Percentiles rank a stretch among this genome's conserved stretches.
Conservation (phyloP, 2,888 invertebrate species). For the Synergus umbraculus region DNA sequence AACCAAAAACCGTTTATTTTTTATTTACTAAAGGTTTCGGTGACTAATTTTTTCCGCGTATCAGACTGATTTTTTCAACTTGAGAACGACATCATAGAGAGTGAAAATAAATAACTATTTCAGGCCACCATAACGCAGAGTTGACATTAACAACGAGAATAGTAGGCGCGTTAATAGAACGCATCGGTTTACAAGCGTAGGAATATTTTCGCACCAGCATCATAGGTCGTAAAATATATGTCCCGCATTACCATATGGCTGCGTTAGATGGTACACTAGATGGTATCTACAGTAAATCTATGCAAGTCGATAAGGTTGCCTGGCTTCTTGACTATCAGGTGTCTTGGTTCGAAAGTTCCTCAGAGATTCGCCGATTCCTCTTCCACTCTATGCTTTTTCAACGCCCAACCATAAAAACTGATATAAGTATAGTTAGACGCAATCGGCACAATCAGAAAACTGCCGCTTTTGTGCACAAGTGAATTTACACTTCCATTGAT, state of each 20-base stretch:
- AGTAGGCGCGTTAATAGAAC: constrained; percentile 30
- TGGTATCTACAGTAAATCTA: constrained; percentile 49
- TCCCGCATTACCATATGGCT: constrained; percentile 49
- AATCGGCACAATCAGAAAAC: constrained; percentile 24
- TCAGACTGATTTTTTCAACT: constrained; percentile 5
- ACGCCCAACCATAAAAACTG: constrained; percentile 12
- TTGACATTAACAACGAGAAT: constrained; percentile 38
- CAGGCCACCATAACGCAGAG: constrained; percentile 11
- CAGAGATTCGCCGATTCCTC: neutral
- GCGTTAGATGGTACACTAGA: constrained; percentile 48
- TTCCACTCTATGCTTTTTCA: neutral
- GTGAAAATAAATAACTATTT: constrained; percentile 1
- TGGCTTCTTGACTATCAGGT: constrained; percentile 23
- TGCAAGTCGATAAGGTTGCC: constrained; percentile 35
- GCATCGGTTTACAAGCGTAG: constrained; percentile 86
- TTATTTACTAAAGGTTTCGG: no score
- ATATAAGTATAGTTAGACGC: constrained; percentile 1
- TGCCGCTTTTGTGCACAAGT: constrained; percentile 15
- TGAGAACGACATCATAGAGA: neutral
- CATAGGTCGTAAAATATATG: constrained; percentile 50
- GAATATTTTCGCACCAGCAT: constrained; percentile 87
- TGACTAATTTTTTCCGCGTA: neutral
- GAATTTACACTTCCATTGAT: constrained; percentile 31
- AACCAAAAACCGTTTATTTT: no score
- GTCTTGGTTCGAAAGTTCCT: constrained; percentile 27